phyloP scores from a whole-genome alignment of 2,113 vertebrate species.

The Protomyctophum bolini region DNA sequence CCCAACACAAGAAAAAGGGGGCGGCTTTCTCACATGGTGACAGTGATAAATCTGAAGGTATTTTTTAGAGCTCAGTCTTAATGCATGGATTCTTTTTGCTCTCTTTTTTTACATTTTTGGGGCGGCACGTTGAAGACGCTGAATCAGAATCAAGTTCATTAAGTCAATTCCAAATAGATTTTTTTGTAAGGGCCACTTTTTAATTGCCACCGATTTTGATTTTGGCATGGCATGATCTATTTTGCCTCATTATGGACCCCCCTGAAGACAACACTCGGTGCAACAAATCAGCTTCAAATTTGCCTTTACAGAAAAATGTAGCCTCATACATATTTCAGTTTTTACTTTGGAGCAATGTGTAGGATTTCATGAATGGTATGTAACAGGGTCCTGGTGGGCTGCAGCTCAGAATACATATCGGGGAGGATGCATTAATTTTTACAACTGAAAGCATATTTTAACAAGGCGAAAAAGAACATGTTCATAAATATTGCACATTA shows the following conservation, averaged over 20 bases:
- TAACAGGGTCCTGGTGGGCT: not conserved
- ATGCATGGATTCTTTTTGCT: constrained; percentile 57
- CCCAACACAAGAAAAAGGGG: constrained; percentile 76
- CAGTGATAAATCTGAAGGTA: constrained; percentile 78
- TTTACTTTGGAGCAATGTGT: not conserved
- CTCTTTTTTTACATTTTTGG: constrained; percentile 31
- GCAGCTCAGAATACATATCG: not conserved
- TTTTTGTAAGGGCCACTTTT: constrained; percentile 36
- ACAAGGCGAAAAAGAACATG: not conserved
- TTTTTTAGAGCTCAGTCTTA: constrained; percentile 59
- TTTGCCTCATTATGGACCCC: constrained; percentile 28
- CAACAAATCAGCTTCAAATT: constrained; percentile 36
- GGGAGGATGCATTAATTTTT: not conserved
- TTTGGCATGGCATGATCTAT: constrained; percentile 37
- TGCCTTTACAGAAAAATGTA: constrained; percentile 3
- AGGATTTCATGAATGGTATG: not conserved
- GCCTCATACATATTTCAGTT: constrained; percentile 10
- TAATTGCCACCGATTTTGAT: constrained; percentile 40
- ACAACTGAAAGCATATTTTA: not conserved
- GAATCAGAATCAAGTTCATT: constrained; percentile 17
- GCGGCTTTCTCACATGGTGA: constrained; percentile 72
- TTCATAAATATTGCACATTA: constrained; percentile 1
- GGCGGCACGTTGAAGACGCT: not conserved
- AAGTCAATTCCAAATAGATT: constrained; percentile 19
- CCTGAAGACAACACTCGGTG: constrained; percentile 22